A percentile compares a stretch with the other conserved stretches of the same genome.
These are phyloP conservation scores for Ranitomeya variabilis DNA, from an alignment of 2,113 vertebrate species.

Conservation along the genomic window DNA sequence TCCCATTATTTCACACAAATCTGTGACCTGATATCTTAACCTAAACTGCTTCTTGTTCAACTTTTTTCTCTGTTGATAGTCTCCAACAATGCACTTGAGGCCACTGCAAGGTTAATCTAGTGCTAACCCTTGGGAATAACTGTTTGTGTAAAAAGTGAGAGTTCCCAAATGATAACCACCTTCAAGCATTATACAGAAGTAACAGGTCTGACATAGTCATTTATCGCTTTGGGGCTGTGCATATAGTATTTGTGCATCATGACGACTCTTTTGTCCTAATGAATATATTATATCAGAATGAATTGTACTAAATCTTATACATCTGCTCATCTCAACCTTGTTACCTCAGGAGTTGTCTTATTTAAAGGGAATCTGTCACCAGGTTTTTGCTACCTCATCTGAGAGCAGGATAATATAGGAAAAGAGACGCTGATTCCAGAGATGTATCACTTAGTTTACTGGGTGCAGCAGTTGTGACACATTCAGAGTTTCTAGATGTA, in stretches of 20 bases:
- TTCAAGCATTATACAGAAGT: background rate
- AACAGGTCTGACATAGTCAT: background rate
- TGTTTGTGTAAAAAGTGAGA: background rate
- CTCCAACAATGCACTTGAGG: conserved; percentile 9
- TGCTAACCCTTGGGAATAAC: background rate
- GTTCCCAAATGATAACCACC: background rate
- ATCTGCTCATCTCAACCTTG: background rate
- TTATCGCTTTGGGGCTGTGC: background rate
- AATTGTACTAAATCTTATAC: background rate
- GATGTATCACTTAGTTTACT: no score
- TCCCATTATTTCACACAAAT: conserved; percentile 24
- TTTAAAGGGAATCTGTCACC: no score
- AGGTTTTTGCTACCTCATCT: no score
- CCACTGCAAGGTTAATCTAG: conserved; percentile 2
- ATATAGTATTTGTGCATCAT: background rate
- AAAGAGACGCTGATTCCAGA: no score
- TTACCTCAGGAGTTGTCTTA: background rate
- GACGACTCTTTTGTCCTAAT: background rate
- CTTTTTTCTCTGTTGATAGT: background rate
- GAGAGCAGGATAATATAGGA: no score
- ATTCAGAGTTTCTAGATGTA: no score
- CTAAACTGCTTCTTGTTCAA: conserved; percentile 15
- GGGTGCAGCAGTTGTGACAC: no score
- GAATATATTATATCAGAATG: background rate
- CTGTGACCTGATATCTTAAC: conserved; percentile 34